Conservation (phyloP, 2,113 vertebrate species). For the Melanocharis versteri region DNA sequence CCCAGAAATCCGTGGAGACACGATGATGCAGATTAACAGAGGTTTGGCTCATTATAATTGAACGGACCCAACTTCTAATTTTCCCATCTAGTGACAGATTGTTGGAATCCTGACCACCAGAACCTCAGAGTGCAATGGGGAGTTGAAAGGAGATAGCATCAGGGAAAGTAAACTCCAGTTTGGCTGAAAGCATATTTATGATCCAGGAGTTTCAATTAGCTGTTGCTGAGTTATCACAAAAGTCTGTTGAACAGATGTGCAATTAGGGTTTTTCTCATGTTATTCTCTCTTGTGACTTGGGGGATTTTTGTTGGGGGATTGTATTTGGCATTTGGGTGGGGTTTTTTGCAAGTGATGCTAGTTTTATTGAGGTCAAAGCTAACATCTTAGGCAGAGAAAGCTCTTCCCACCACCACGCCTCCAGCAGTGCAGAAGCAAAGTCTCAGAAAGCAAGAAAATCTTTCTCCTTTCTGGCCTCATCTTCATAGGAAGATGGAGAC, state of each 20-base stretch:
- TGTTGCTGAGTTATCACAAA: conserved; percentile 14
- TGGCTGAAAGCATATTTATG: neutral
- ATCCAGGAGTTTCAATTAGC: conserved; percentile 31
- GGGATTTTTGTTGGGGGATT: neutral
- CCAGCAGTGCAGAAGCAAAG: neutral
- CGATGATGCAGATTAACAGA: neutral
- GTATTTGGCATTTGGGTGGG: neutral
- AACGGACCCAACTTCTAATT: neutral
- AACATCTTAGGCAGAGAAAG: neutral
- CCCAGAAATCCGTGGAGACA: neutral
- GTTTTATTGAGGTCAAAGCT: neutral
- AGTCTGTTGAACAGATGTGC: conserved; percentile 33
- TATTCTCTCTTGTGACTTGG: neutral
- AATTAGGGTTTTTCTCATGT: neutral
- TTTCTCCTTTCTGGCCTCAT: neutral
- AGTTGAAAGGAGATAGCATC: conserved; percentile 1
- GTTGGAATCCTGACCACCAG: conserved; percentile 14
- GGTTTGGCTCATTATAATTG: neutral
- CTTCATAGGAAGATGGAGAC: neutral
- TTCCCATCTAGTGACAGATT: conserved; percentile 22
- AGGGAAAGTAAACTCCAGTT: conserved; percentile 24
- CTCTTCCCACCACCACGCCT: neutral
- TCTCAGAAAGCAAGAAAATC: neutral
- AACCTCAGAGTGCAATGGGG: neutral
- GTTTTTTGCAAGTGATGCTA: neutral